Evolutionary conservation across 1,140 invertebrate species (phyloP).

Genomic region (Anastrepha ludens): DNA sequence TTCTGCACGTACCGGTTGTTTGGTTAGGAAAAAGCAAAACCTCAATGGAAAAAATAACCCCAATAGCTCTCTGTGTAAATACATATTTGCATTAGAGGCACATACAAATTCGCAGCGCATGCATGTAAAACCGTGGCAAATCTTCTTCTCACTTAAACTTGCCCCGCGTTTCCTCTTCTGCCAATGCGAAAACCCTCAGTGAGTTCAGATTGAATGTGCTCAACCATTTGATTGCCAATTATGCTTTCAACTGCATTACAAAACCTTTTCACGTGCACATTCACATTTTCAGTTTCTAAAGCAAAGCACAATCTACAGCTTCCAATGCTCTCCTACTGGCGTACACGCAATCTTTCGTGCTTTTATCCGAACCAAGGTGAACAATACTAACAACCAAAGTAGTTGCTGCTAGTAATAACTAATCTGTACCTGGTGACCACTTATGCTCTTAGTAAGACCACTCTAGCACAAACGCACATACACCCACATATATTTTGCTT

Average conservation of each 20-base stretch:
- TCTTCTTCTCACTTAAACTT: too few relatives aligned
- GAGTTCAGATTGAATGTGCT: not conserved
- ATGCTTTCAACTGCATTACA: not conserved
- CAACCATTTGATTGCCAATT: constrained; percentile 32
- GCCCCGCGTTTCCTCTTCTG: too few relatives aligned
- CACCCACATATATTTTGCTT: not conserved
- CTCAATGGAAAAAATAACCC: too few relatives aligned
- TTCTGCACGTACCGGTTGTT: too few relatives aligned
- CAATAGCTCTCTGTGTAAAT: too few relatives aligned
- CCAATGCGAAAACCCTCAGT: not conserved
- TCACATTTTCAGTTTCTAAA: not conserved
- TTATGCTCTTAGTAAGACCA: not conserved
- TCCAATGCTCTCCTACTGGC: not conserved
- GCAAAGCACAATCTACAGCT: not conserved
- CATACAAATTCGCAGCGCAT: too few relatives aligned
- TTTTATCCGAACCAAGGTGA: not conserved
- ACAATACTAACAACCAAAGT: not conserved
- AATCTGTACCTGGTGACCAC: constrained; percentile 28
- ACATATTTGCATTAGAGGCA: too few relatives aligned
- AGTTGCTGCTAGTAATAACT: not conserved
- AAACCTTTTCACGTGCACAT: not conserved
- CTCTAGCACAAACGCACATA: not conserved
- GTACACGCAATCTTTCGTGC: not conserved
- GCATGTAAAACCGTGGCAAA: too few relatives aligned
- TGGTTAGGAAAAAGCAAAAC: too few relatives aligned